phyloP scores from a whole-genome alignment of 2,888 invertebrate genomes.

The Rhamnusium bicolor region DNA sequence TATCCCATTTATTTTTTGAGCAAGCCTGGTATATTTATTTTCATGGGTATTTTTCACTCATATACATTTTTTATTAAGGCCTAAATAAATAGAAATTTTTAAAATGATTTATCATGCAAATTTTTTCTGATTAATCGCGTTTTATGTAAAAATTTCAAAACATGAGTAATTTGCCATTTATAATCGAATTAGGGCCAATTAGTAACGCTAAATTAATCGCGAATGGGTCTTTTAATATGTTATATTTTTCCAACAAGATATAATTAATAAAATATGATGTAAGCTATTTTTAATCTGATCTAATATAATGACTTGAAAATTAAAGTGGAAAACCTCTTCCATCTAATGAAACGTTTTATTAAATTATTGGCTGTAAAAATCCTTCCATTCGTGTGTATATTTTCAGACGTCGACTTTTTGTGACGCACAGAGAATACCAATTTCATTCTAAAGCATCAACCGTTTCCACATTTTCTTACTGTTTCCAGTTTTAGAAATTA shows the following conservation, averaged over 20 bases:
- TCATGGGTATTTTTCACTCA: neutral
- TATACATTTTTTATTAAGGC: neutral
- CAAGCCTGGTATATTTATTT: too few relatives aligned
- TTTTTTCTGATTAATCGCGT: slow-evolving; percentile 2
- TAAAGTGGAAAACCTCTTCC: slow-evolving; percentile 6
- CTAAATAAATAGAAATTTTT: neutral
- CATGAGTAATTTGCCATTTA: slow-evolving; percentile 34
- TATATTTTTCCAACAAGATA: slow-evolving; percentile 21
- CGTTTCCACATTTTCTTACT: too few relatives aligned
- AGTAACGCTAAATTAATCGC: slow-evolving; percentile 33
- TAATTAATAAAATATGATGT: slow-evolving; percentile 20
- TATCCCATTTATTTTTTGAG: too few relatives aligned
- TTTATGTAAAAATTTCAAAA: slow-evolving; percentile 22
- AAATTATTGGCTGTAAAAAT: neutral
- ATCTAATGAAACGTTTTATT: slow-evolving; percentile 4
- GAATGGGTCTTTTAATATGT: slow-evolving; percentile 21
- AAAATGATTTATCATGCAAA: slow-evolving; percentile 11
- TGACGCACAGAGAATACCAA: neutral
- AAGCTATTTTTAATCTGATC: slow-evolving; percentile 11
- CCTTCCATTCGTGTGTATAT: neutral
- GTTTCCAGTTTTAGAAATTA: too few relatives aligned
- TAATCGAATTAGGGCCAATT: slow-evolving; percentile 26
- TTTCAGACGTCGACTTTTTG: neutral
- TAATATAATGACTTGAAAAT: slow-evolving; percentile 4
- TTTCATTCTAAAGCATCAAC: too few relatives aligned